These are phyloP conservation scores for Sternarchorhynchus goeldii DNA, from an alignment of 2,797 vertebrate genomes.

Conservation along the genomic window DNA sequence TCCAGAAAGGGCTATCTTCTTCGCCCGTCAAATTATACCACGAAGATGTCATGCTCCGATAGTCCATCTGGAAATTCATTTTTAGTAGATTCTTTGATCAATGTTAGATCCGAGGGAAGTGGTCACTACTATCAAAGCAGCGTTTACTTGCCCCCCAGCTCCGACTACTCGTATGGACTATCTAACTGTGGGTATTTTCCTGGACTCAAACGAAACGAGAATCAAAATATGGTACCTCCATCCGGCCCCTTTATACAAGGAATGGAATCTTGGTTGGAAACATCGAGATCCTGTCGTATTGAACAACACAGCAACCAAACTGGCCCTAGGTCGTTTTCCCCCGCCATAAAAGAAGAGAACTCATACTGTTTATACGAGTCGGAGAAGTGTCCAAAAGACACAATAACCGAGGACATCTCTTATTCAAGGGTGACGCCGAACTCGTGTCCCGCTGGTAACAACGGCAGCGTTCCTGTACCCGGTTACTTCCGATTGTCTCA, in stretches of 20 bases:
- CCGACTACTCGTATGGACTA: conserved; percentile 94
- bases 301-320: conserved; percentile 85
- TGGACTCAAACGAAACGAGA: conserved; percentile 88
- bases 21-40: conserved; percentile 96
- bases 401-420: conserved; percentile 80
- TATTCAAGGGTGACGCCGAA: conserved; percentile 83
- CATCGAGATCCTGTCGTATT: conserved; percentile 89
- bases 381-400: conserved; percentile 91
- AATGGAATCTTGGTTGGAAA: conserved; percentile 94
- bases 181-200: conserved; percentile 92
- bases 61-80: conserved; percentile 95
- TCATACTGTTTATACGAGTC: conserved; percentile 95
- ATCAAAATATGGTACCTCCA: conserved; percentile 81
- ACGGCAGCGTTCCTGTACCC: conserved; percentile 87
- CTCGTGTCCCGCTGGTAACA: conserved; percentile 75
- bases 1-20: conserved; percentile 98
- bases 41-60: conserved; percentile 99
- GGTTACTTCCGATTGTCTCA: conserved; percentile 98
- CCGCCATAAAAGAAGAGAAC: conserved; percentile 95
- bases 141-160: conserved; percentile 87
- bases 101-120: conserved; percentile 86
- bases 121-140: conserved; percentile 88
- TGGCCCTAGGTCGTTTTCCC: conserved; percentile 89
- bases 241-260: conserved; percentile 86
- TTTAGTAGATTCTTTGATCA: conserved; percentile 97